Base-by-base conservation (phyloP, 1,140 invertebrate genomes). In the Carcinoscorpius rotundicauda region DNA sequence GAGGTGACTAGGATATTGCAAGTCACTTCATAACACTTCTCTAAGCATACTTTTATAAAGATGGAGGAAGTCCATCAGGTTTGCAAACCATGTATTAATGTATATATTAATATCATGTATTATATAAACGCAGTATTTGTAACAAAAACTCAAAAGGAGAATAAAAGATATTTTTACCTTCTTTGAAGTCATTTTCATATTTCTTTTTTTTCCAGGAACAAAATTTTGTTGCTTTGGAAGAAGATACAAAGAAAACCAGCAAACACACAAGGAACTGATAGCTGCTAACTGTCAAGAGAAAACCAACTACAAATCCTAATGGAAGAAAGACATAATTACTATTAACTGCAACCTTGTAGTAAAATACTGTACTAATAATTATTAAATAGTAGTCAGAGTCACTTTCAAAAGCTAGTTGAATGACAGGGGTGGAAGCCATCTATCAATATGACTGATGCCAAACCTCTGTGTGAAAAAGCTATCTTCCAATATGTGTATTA, bases 201-300 rank as follows among this genome's bases (percentile, higher is more conserved):
- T 85, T 86, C 55, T 76, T 80, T 75, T 96, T 96, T 62, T 80
- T 73, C 53, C 84, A 70, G 5, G 81, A 73, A 50, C 85, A 79
- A 73, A 87, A 89, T 74, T 90, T 92, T 4, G 91, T 93, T 3
- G 86, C 88, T 74, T 85, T 86, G 3, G 90, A 92, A 9, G 85
- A 89, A 64, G 86, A 82, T 3, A 92, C 72, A 73, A 93, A 94
- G 75, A 94, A 94, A 3, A 82, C 78, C 11, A 90, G 75, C 48
- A 94, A 75, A 72, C 84, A 84, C 50, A 82, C 81, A 29, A 89
- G 74, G 75, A 93, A 93, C 70, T 84, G 82, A 72, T 87, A 86
- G 73, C 83, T 93, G 61, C 87, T 86, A 1, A 93, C 75, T 5
- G 88, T 89, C 53, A 93, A 74, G 11, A 91, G 76, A 72, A 93